Percentiles rank a stretch among this genome's conserved stretches.
These are phyloP conservation scores for Calidris pugnax DNA, from an alignment of 2,113 vertebrate species.

Conservation along the genomic window DNA sequence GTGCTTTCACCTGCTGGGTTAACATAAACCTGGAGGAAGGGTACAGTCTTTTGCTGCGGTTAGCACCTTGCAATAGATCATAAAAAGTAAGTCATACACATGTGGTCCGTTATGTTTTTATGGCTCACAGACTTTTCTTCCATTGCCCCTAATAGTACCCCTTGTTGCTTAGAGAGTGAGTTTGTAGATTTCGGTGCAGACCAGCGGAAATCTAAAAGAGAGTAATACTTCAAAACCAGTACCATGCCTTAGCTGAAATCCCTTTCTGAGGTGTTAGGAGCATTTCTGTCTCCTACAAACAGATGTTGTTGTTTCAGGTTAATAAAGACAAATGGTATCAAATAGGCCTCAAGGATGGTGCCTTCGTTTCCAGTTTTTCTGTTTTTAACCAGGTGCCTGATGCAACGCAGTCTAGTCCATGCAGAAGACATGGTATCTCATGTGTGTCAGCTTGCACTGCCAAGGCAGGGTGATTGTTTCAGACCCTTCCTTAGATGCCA, in stretches of 20 bases:
- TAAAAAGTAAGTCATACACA: rapidly evolving
- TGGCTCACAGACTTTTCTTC: background rate
- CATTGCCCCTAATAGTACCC: background rate
- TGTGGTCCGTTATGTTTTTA: background rate
- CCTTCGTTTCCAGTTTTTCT: background rate
- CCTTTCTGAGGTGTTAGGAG: background rate
- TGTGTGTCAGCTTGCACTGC: rapidly evolving
- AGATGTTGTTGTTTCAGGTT: background rate
- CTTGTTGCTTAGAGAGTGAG: background rate
- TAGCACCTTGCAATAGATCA: background rate
- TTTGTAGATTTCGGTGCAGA: background rate
- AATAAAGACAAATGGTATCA: background rate
- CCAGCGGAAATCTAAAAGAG: background rate
- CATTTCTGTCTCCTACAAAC: background rate
- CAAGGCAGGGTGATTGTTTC: background rate
- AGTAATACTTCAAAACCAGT: background rate
- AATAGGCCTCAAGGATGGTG: background rate
- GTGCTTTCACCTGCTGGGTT: background rate
- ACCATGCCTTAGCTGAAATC: background rate
- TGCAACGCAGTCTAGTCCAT: rapidly evolving
- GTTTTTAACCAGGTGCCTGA: background rate
- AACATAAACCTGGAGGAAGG: background rate
- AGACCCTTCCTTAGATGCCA: background rate
- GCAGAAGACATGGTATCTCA: background rate
- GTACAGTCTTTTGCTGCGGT: rapidly evolving